Evolutionary conservation across 2,113 vertebrate species (phyloP).

Genomic region (Varanus komodoensis): DNA sequence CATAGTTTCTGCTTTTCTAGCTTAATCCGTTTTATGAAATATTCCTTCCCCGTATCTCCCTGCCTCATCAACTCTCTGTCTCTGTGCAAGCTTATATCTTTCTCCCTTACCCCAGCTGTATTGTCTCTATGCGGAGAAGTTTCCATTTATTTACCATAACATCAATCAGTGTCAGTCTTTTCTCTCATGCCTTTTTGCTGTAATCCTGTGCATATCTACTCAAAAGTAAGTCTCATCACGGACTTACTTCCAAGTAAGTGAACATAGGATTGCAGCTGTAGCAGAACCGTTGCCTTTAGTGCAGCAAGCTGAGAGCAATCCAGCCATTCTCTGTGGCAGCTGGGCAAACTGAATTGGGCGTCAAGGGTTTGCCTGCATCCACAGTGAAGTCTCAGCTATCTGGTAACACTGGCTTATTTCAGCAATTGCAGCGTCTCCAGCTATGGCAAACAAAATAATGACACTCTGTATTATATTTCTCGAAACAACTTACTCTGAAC

Average conservation of each 20-base stretch:
- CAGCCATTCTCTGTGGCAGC: neutral
- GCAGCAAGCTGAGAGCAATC: neutral
- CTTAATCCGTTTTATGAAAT: conserved; percentile 33
- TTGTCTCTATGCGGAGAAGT: neutral
- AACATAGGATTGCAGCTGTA: neutral
- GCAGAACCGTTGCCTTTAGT: neutral
- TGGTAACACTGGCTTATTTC: neutral
- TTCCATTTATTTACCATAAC: fast-evolving
- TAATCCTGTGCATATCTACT: neutral
- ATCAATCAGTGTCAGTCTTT: neutral
- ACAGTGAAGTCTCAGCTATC: neutral
- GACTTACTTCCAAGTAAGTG: neutral
- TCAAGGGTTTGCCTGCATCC: neutral
- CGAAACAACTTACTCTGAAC: neutral
- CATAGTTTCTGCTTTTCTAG: conserved; percentile 39
- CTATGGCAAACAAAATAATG: neutral
- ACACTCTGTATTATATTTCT: neutral
- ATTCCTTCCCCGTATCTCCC: conserved; percentile 31
- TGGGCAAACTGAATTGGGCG: neutral
- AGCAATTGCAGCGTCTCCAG: neutral
- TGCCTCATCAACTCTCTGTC: conserved; percentile 24
- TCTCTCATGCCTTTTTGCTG: conserved; percentile 11
- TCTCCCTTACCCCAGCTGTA: conserved; percentile 29
- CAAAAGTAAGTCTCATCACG: neutral
- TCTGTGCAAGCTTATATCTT: conserved; percentile 11